Percentiles rank a stretch among this genome's conserved stretches.
These are phyloP conservation scores for Aricia artaxerxes DNA, from an alignment of 2,888 invertebrate species.

Conservation along the genomic window DNA sequence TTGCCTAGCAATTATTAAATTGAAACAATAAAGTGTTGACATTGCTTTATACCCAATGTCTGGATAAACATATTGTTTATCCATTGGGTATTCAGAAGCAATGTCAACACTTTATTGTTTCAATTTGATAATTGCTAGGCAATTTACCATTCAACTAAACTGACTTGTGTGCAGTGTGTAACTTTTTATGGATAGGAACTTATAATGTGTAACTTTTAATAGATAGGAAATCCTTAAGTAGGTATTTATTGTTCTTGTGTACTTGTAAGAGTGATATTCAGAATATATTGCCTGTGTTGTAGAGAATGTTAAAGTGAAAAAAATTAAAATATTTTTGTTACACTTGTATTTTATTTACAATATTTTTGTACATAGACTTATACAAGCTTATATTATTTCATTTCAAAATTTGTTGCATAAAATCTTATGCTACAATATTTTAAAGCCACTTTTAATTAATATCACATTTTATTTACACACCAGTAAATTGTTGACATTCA, in stretches of 20 bases:
- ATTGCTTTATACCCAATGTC: background rate
- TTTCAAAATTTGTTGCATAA: background rate
- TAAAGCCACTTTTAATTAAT: background rate
- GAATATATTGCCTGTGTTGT: background rate
- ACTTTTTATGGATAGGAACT: background rate
- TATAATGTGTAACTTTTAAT: background rate
- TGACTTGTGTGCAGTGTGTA: background rate
- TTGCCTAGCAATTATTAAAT: background rate
- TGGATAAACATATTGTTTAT: background rate
- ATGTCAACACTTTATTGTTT: no score
- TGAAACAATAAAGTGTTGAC: background rate
- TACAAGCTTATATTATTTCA: background rate
- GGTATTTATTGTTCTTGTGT: background rate
- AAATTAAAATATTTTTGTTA: constrained; percentile 2
- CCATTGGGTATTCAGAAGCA: no score
- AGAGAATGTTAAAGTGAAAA: background rate
- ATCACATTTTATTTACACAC: constrained; percentile 22
- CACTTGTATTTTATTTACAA: constrained; percentile 13
- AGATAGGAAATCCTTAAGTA: background rate
- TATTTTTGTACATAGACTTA: constrained; percentile 10
- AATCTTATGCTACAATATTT: constrained; percentile 1
- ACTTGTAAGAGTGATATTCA: background rate
- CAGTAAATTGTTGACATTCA: background rate
- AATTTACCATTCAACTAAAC: no score
- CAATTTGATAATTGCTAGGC: no score